Evolutionary conservation across 1,140 invertebrate genomes (phyloP).

Genomic region (Cydia fagiglandana): DNA sequence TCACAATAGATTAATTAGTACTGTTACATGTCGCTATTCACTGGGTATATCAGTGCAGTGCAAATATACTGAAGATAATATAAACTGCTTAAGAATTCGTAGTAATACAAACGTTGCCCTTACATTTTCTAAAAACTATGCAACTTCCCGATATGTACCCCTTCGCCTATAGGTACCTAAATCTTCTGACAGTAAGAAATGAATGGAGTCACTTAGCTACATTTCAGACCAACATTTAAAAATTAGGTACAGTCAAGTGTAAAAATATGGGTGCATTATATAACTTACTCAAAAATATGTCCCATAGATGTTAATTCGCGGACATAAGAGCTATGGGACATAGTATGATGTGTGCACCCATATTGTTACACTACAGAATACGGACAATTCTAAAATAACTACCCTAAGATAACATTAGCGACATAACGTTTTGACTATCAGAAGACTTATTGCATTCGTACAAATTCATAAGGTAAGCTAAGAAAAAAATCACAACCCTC

Average conservation of each 20-base stretch:
- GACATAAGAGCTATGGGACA: too few species aligned
- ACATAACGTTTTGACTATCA: slow-evolving; percentile 9
- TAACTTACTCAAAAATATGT: too few species aligned
- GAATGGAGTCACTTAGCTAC: neutral
- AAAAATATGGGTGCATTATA: too few species aligned
- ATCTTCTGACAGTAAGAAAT: slow-evolving; percentile 5
- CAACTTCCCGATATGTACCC: slow-evolving; percentile 67
- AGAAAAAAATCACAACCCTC: slow-evolving; percentile 63
- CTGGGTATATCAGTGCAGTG: neutral
- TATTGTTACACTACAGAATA: neutral
- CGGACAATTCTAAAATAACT: neutral
- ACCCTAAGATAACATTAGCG: neutral
- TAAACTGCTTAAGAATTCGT: neutral
- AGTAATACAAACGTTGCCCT: slow-evolving; percentile 20
- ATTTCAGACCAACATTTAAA: neutral
- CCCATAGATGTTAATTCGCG: too few species aligned
- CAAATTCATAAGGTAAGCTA: slow-evolving; percentile 36
- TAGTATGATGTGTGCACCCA: too few species aligned
- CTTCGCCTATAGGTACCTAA: slow-evolving; percentile 40
- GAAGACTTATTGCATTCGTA: slow-evolving; percentile 4
- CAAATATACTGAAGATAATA: slow-evolving; percentile 26
- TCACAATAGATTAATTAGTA: slow-evolving; percentile 52
- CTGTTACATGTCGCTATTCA: slow-evolving; percentile 32
- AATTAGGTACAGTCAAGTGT: neutral
- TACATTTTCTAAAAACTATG: slow-evolving; percentile 48